A percentile compares a stretch with the other conserved stretches of the same genome.
Conservation (phyloP, 2,888 invertebrate genomes). For the Malthinus flaveolus region DNA sequence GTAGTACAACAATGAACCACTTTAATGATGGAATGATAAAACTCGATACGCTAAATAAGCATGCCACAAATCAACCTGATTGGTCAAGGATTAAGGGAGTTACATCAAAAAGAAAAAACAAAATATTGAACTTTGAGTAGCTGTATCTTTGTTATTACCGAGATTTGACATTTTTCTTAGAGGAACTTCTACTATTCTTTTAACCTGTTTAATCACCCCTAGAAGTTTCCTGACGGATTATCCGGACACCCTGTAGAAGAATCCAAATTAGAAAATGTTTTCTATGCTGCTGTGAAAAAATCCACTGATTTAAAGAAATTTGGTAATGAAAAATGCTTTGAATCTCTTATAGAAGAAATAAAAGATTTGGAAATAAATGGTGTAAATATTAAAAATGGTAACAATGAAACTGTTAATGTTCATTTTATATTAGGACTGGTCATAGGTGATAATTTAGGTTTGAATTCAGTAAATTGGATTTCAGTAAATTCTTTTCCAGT, state of each 20-base stretch:
- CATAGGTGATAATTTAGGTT: background rate
- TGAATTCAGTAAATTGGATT: background rate
- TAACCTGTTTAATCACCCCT: no score
- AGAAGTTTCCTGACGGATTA: no score
- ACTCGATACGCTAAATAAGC: no score
- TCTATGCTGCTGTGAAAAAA: slow-evolving; percentile 23
- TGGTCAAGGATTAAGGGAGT: no score
- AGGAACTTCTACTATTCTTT: no score
- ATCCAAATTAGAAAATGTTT: slow-evolving; percentile 7
- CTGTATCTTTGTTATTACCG: no score
- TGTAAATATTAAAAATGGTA: background rate
- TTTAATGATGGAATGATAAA: no score
- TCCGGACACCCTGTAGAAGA: slow-evolving; percentile 15
- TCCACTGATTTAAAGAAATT: slow-evolving; percentile 21
- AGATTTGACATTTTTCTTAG: no score
- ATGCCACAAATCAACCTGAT: no score
- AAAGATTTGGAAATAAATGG: slow-evolving; percentile 22
- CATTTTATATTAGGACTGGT: background rate
- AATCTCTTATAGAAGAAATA: slow-evolving; percentile 20
- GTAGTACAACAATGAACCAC: no score
- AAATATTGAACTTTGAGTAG: no score
- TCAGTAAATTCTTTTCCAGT: background rate
- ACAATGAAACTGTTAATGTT: background rate
- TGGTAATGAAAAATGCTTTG: slow-evolving; percentile 24
- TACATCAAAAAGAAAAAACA: no score